Evolutionary conservation across 2,797 vertebrate genomes (phyloP), one percentile per base, ranked within the genome.

Genomic region (Hafferia zeledoni): DNA sequence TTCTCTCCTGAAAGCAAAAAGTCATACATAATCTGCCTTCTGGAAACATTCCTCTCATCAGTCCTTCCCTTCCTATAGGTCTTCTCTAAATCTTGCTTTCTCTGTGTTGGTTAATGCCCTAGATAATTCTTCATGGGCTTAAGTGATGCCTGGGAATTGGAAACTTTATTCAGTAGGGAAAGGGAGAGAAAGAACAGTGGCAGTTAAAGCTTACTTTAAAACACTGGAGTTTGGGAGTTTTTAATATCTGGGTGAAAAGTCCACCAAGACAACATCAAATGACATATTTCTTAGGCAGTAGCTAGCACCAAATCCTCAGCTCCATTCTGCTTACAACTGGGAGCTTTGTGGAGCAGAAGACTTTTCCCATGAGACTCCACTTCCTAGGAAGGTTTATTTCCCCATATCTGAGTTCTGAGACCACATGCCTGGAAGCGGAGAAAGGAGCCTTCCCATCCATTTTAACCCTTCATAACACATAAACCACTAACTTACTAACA

Each of bases 331-430:
- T 63, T 63, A 39, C 60, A 67, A 22, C 17, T 3, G 6, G 15
- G 15, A 91, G 44, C 19, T 76, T 35, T 79, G 27, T 67, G 60
- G 13, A 76, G 11, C n/a, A 78, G 53, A 50, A 35, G 4, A 30
- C 28, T 75, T 87, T 74, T 86, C 87, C 80, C 52, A 0, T 0
- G 39, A 65, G 68, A 81, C 13, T 33, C 6, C 33, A 39, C 18
- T 78, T 88, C 77, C 47, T 12, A 1, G 71, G 28, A 84, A 87
- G 52, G 33, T 69, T 94, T 91, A 57, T 93, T 95, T 96, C 90
- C 33, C 59, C 35, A 13, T 23, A 67, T 24, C 67, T 76, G 39
- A 83, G 77, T 74, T 88, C 91, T 70, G 33, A 95, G 83, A 83
- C 76, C 57, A 81, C 57, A 81, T 31, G 64, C 37, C n/a, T 91